Conservation (phyloP, 1,140 invertebrate species). For the Zelostemma sp. region DNA sequence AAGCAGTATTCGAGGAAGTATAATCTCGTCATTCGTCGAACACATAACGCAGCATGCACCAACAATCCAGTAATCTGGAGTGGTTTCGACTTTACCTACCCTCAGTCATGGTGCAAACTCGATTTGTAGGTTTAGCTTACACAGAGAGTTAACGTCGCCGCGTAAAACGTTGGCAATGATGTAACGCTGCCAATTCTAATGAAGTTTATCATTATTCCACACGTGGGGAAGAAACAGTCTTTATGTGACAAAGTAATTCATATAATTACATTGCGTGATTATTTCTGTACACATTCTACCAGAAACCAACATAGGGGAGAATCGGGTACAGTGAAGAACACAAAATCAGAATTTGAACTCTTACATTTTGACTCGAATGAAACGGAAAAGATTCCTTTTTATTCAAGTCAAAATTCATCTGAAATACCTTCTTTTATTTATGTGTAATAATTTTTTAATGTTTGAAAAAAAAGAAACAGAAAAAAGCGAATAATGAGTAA, state of each 20-base stretch:
- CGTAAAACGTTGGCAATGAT: constrained; percentile 36
- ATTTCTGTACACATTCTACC: too few species aligned
- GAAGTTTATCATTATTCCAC: constrained; percentile 22
- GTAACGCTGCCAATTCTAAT: constrained; percentile 31
- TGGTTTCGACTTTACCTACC: constrained; percentile 11
- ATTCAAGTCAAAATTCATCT: too few species aligned
- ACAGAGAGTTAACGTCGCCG: constrained; percentile 20
- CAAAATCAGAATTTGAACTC: too few species aligned
- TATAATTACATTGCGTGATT: too few species aligned
- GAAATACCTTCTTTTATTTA: too few species aligned
- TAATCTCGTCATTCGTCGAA: constrained; percentile 33
- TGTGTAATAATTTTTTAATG: too few species aligned
- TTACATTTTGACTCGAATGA: too few species aligned
- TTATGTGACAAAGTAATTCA: constrained; percentile 18
- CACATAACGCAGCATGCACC: constrained; percentile 26
- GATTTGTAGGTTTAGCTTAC: constrained; percentile 39
- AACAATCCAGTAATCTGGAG: constrained; percentile 34
- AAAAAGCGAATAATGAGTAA: too few species aligned
- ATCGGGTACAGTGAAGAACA: too few species aligned
- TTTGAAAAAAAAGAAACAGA: too few species aligned
- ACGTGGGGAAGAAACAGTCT: constrained; percentile 21
- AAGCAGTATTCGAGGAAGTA: constrained; percentile 32
- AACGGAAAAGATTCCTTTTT: too few species aligned
- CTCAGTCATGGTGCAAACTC: constrained; percentile 23
- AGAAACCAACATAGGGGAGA: too few species aligned